Evolutionary conservation across 2,113 vertebrate genomes (phyloP), one percentile per base, ranked within the genome.

Genomic region (Pedetes capensis): DNA sequence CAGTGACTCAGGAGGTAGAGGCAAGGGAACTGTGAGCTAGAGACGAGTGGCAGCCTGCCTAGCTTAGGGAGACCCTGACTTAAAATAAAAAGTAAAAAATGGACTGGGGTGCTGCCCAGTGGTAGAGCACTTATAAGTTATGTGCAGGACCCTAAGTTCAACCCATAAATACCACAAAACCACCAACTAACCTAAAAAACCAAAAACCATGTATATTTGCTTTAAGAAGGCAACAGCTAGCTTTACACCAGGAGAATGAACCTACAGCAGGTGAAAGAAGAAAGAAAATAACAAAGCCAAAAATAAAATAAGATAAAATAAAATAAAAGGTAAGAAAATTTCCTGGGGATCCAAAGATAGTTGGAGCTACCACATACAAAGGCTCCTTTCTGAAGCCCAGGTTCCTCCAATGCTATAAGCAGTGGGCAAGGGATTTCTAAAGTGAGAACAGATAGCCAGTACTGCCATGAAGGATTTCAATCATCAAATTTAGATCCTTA

Each of bases 391-490:
- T 69, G 53, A 92, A 87, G 74, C 59, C 75, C 12, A 8, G 81
- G 42, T 66, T 59, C 69, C 59, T 80, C 72, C 39, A 55, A 4
- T 3, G 55, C 78, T 42, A 18, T 17, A 8, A 76, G 34, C 44
- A 86, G 3, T n/a, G 51, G 71, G 69, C 68, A 79, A 71, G 16
- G 63, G 53, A 88, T 63, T 94, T 94, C 84, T 87, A 85, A 94
- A 93, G 87, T 42, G 87, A 91, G 83, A 93, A 39, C 79, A 91
- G n/a, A 55, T 1, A 75, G 91, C 12, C 23, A 82, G 59, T 37
- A 6, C 51, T 94, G 55, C 18, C 49, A 64, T 78, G 20, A 76
- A 66, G 64, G 49, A 34, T 86, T 89, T 72, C 29, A 91, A 82
- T 10, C 3, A 8, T 72, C 75, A 44, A 86, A 61, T 91, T 72